These are phyloP conservation scores for Dysmachus trigonus DNA, from an alignment of 2,888 invertebrate species.

Conservation along the genomic window DNA sequence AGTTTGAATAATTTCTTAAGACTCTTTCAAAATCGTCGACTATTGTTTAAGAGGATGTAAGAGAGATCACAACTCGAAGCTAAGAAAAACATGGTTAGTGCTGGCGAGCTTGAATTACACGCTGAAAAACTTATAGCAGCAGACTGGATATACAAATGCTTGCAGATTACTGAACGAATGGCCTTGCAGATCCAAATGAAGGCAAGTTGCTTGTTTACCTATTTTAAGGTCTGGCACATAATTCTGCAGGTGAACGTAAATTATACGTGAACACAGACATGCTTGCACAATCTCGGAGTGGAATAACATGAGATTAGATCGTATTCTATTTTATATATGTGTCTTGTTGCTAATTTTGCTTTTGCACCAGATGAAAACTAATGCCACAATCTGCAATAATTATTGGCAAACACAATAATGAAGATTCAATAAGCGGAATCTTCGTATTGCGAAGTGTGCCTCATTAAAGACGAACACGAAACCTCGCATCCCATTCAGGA, in stretches of 20 bases:
- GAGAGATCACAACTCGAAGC: neutral
- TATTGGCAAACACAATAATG: neutral
- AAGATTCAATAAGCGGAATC: neutral
- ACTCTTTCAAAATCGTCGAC: slow-evolving; percentile 33
- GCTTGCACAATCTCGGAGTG: neutral
- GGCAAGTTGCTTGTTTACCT: slow-evolving; percentile 34
- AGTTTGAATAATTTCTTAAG: slow-evolving; percentile 32
- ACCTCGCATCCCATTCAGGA: neutral
- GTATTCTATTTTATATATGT: slow-evolving; percentile 17
- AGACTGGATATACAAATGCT: slow-evolving; percentile 13
- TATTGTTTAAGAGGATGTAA: slow-evolving; percentile 25
- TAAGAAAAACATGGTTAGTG: slow-evolving; percentile 15
- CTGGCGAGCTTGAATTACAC: neutral
- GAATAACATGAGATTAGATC: slow-evolving; percentile 7
- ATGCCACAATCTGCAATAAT: neutral
- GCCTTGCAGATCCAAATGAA: slow-evolving; percentile 25
- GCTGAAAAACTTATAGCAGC: neutral
- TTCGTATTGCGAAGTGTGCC: neutral
- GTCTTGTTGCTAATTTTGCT: neutral
- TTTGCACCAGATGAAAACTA: neutral
- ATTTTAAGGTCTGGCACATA: neutral
- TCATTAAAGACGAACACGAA: neutral
- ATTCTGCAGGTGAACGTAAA: slow-evolving; percentile 31
- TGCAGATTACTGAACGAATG: slow-evolving; percentile 1
- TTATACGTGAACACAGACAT: neutral